Base-by-base conservation (phyloP, 2,888 invertebrate species). In the Cataglyphis livida region DNA sequence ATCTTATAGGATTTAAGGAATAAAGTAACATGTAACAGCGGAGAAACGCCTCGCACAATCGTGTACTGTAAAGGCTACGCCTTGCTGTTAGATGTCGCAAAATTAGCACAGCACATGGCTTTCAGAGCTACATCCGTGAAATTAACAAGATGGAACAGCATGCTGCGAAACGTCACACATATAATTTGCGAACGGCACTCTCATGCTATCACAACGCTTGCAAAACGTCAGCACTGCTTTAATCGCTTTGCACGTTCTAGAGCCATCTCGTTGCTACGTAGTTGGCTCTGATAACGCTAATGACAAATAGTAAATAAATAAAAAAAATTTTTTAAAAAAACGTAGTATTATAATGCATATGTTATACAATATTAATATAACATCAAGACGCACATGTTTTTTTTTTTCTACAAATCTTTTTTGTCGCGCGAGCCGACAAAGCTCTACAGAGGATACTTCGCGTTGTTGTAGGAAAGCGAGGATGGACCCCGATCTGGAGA, bases 401-500 rank as follows among this genome's bases (percentile, higher is more conserved):
- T 21, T 21, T 48, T 41, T 38, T 38, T 25, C 2, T 64, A 70
- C 5, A 70, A 64, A 79, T 35, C 54, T 66, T 51, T 61, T 73
- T 87, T 64, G 62, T 85, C 83, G 62, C 59, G 57, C 51, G 74
- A 85, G 64, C 82, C 38, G 12, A 7, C 51, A 32, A 32, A n/a
- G 9, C 9, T 65, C 78, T 81, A 81, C 70, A 78, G 48, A 57
- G 65, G 81, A 70, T 57, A 70, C 18, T 84, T 84, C 57, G 76
- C 70, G 62, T 66, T 89, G 85, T 93, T 93, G 44, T 90, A 94
- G 94, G 93, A 91, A 88, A 87, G 85, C 90, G 61, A 93, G 89
- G 82, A 90, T 95, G 91, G 97, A 97, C 92, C 95, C 96, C 35
- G 96, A 96, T 66, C 95, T 97, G 93, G 96, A 97, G 92, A 94